These are phyloP conservation scores for Gallinago jamesoni DNA, from an alignment of 2,113 vertebrate genomes.

Conservation along the genomic window DNA sequence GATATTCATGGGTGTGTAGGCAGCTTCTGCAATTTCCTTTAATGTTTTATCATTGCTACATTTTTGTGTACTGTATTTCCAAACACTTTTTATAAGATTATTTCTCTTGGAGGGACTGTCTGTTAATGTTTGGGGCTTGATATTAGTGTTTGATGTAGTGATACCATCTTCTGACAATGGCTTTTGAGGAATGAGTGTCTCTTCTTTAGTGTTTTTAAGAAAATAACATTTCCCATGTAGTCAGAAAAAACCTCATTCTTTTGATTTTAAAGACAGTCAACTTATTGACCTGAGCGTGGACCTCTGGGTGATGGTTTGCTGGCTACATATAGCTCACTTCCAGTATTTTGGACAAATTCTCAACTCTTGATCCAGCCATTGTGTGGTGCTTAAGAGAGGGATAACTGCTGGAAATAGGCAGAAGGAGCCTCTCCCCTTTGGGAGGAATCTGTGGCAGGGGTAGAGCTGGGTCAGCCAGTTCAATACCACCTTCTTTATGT, in stretches of 20 bases:
- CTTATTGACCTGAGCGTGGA: background rate
- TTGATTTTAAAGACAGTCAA: background rate
- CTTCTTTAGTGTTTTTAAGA: background rate
- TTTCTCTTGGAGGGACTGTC: background rate
- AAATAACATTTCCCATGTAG: background rate
- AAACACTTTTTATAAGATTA: background rate
- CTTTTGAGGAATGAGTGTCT: background rate
- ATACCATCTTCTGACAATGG: background rate
- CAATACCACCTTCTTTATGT: background rate
- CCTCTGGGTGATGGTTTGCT: background rate
- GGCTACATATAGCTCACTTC: background rate
- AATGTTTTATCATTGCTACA: background rate
- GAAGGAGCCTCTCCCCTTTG: background rate
- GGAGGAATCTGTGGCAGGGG: background rate
- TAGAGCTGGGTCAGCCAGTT: background rate
- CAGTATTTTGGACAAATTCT: background rate
- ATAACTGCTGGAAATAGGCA: background rate
- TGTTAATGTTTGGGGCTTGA: background rate
- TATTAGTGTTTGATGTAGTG: background rate
- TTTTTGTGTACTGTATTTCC: background rate
- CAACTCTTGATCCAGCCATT: background rate
- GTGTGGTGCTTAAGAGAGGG: background rate
- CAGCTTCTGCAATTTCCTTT: background rate
- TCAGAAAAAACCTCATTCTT: background rate
- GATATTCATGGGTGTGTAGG: background rate